Conservation (phyloP, 1,140 invertebrate species). For the Steinernema khuongi region DNA sequence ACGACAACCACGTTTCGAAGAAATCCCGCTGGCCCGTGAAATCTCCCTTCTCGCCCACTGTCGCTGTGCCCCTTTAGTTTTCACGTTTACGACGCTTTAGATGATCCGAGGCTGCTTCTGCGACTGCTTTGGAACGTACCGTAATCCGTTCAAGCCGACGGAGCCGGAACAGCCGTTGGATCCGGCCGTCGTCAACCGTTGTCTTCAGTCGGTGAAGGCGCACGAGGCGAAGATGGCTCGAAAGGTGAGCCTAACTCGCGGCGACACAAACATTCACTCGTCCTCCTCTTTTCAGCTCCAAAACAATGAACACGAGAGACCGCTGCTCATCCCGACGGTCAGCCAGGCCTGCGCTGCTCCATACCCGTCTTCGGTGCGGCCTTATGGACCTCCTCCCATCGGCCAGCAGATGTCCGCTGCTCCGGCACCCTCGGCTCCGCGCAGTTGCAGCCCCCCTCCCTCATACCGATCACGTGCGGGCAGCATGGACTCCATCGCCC, state of each 20-base stretch:
- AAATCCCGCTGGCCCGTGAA: too few relatives aligned
- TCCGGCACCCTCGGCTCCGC: neutral
- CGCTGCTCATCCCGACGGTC: neutral
- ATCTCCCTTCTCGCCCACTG: too few relatives aligned
- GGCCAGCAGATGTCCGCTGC: neutral
- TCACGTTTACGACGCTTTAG: conserved; percentile 18
- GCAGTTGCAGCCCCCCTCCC: neutral
- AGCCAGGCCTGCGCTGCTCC: neutral
- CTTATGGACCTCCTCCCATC: neutral
- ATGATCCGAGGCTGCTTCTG: conserved; percentile 38
- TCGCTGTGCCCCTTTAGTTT: too few relatives aligned
- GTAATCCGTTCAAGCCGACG: neutral
- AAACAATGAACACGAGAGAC: neutral
- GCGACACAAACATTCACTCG: neutral
- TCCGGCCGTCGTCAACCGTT: conserved; percentile 28
- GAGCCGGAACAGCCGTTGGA: conserved; percentile 18
- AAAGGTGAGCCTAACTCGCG: conserved; percentile 11
- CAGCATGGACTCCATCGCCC: neutral
- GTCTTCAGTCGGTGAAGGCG: conserved; percentile 30
- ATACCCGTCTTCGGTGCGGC: neutral
- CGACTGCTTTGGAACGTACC: conserved; percentile 31
- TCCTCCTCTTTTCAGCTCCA: neutral
- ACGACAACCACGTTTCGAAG: neutral
- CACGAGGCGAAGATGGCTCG: conserved; percentile 21
- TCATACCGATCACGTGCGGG: neutral